Evolutionary conservation across 2,888 invertebrate species (phyloP).

Genomic region (Morpho helenor): DNA sequence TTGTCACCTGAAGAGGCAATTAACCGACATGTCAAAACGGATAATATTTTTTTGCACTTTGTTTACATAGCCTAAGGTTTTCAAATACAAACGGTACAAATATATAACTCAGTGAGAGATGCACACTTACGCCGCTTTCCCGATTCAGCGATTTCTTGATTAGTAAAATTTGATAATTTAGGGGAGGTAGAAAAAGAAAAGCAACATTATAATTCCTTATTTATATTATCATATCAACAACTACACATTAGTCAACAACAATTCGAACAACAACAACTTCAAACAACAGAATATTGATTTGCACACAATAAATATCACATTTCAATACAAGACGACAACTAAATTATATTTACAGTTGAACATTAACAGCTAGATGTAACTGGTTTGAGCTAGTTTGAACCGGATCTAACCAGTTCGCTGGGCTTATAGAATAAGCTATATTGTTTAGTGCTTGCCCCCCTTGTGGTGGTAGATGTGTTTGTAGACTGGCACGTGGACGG

Average conservation of each 20-base stretch:
- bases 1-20: too few relatives aligned
- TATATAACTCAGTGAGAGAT: too few relatives aligned
- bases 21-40: too few relatives aligned
- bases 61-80: too few relatives aligned
- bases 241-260: conserved; percentile 75
- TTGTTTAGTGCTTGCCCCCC: conserved; percentile 70
- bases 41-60: too few relatives aligned
- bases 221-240: conserved; percentile 42
- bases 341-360: conserved; percentile 55
- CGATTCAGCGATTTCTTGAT: too few relatives aligned
- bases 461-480: conserved; percentile 85
- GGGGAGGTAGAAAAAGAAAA: background rate
- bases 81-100: too few relatives aligned
- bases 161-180: background rate
- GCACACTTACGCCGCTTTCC: too few relatives aligned
- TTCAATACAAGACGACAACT: conserved; percentile 56
- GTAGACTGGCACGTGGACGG: conserved; percentile 86
- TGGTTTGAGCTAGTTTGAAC: conserved; percentile 32
- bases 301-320: conserved; percentile 78
- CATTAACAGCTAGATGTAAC: conserved; percentile 24
- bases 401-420: conserved; percentile 14
- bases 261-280: conserved; percentile 47
- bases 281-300: conserved; percentile 51
- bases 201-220: background rate
- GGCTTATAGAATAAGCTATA: conserved; percentile 23